Percentiles rank a stretch among this genome's conserved stretches.
These are phyloP conservation scores for Cheirogaleus major DNA, from an alignment of 2,797 vertebrate genomes.

Conservation along the genomic window DNA sequence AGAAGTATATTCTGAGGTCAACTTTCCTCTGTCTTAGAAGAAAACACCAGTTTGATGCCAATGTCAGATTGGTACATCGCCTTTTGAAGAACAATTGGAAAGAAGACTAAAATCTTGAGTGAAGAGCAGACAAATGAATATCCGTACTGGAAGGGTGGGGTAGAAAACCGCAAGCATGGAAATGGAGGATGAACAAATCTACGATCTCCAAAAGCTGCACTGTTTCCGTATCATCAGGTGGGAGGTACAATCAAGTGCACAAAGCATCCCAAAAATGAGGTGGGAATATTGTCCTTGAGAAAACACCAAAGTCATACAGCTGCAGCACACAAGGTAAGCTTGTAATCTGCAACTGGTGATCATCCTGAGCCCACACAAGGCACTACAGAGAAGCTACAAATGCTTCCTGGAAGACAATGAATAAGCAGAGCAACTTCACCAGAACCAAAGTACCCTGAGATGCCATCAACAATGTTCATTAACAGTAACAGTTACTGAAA, in stretches of 20 bases:
- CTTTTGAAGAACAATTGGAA: constrained; percentile 32
- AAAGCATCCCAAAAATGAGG: not conserved
- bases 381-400: not conserved
- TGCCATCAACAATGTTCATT: not conserved
- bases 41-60: not conserved
- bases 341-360: not conserved
- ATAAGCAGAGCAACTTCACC: not conserved
- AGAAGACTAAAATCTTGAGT: constrained; percentile 20
- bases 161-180: not conserved
- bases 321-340: not conserved
- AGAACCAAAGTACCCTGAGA: not conserved
- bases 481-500: not conserved
- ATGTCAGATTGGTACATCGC: not conserved
- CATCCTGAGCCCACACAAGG: not conserved
- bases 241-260: constrained; percentile 30
- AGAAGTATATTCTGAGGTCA: not conserved
- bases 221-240: not conserved
- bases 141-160: not conserved
- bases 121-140: not conserved
- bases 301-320: not conserved
- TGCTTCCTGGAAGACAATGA: not conserved
- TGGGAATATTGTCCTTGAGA: not conserved
- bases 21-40: not conserved
- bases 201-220: not conserved
- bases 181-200: not conserved